These are phyloP conservation scores for Acyrthosiphon pisum DNA, from an alignment of 1,140 invertebrate genomes.

Conservation along the genomic window DNA sequence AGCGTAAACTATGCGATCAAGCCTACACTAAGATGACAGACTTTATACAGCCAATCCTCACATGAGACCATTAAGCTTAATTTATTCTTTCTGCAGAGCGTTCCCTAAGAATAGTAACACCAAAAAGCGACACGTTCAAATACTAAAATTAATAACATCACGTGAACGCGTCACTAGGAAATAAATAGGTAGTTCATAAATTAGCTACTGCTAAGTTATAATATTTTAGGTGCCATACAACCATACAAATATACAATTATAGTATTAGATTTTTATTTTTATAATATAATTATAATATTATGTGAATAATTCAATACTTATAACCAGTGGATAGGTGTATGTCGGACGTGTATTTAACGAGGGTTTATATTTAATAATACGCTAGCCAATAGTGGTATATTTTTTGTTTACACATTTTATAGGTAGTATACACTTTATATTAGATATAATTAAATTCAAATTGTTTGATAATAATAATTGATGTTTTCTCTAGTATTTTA, in stretches of 20 bases:
- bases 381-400: background rate
- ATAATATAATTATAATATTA: too few species aligned
- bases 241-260: too few species aligned
- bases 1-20: background rate
- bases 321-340: too few species aligned
- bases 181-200: background rate
- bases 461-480: background rate
- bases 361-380: background rate
- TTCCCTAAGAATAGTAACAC: background rate
- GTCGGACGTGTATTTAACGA: background rate
- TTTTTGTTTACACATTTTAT: background rate
- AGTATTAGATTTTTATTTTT: too few species aligned
- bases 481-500: too few species aligned
- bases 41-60: background rate
- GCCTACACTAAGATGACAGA: background rate
- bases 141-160: background rate
- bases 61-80: background rate
- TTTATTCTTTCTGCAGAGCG: background rate
- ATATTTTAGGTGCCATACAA: too few species aligned
- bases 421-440: background rate
- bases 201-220: too few species aligned
- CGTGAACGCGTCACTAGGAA: background rate
- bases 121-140: background rate
- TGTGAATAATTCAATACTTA: too few species aligned
- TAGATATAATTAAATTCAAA: background rate